Evolutionary conservation across 1,140 invertebrate species (phyloP).

Genomic region (Cotesia glomerata): DNA sequence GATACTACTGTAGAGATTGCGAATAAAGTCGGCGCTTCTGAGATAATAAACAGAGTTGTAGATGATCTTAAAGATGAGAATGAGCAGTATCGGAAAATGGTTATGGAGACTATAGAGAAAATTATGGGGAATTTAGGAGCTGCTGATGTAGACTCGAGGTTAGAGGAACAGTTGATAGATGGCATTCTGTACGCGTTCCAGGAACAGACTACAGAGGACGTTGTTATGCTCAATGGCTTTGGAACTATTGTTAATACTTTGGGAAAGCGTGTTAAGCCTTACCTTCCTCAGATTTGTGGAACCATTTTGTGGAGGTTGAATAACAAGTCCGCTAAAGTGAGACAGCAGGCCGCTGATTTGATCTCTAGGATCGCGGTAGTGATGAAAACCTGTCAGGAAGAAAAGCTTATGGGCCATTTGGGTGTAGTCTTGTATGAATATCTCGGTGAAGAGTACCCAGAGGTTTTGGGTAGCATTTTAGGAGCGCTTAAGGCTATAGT

Average conservation of each 20-base stretch:
- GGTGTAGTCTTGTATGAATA: conserved; percentile 99
- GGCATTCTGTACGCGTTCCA: conserved; percentile 99
- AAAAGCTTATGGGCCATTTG: conserved; percentile 99
- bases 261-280: conserved; percentile 96
- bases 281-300: conserved; percentile 99
- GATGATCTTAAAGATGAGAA: conserved; percentile 99
- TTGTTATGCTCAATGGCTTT: conserved; percentile 99
- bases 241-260: conserved; percentile 98
- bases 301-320: conserved; percentile 99
- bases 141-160: conserved; percentile 94
- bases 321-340: conserved; percentile 99
- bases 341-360: conserved; percentile 98
- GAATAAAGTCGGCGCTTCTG: conserved; percentile 98
- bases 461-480: conserved; percentile 97
- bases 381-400: conserved; percentile 99
- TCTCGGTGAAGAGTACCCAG: conserved; percentile 98
- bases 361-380: conserved; percentile 98
- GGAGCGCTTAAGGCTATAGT: conserved; percentile 98
- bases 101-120: conserved; percentile 99
- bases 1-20: conserved; percentile 99
- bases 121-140: conserved; percentile 97
- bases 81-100: conserved; percentile 99
- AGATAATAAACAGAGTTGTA: conserved; percentile 98
- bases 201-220: conserved; percentile 99
- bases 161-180: conserved; percentile 99